phyloP scores from a whole-genome alignment of 2,797 vertebrate genomes.

The Percopsis omiscomaycus region DNA sequence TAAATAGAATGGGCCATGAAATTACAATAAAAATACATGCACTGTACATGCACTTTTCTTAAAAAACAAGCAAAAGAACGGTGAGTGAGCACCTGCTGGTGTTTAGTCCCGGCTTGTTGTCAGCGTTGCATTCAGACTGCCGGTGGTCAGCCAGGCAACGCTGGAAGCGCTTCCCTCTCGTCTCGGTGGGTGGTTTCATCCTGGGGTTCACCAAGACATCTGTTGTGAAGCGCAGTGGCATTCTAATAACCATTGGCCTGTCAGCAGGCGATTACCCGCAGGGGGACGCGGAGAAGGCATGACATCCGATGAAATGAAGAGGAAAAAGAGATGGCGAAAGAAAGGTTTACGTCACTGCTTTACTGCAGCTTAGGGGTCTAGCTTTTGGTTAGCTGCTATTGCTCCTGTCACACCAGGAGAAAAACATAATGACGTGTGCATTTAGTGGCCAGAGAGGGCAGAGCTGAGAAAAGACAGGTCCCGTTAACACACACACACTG shows the following conservation, averaged over 20 bases:
- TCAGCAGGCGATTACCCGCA: conserved; percentile 68
- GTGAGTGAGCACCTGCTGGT: too few species aligned
- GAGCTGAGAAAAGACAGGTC: too few species aligned
- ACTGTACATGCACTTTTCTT: too few species aligned
- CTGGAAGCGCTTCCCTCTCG: conserved; percentile 26
- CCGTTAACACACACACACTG: too few species aligned
- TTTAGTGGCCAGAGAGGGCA: too few species aligned
- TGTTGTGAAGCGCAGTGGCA: conserved; percentile 57
- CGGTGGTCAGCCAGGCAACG: conserved; percentile 35
- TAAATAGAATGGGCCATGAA: too few species aligned
- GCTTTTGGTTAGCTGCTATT: neutral
- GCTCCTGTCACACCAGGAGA: conserved; percentile 16
- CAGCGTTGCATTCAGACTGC: too few species aligned
- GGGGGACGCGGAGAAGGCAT: conserved; percentile 26
- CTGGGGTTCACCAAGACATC: conserved; percentile 54
- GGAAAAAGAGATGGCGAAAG: conserved; percentile 12
- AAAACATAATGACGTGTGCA: neutral
- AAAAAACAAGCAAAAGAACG: too few species aligned
- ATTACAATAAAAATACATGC: too few species aligned
- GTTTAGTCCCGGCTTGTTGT: too few species aligned
- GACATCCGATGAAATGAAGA: conserved; percentile 46
- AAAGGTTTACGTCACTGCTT: conserved; percentile 5
- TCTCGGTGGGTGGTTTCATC: conserved; percentile 68
- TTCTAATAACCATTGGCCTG: conserved; percentile 72
- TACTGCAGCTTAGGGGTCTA: conserved; percentile 1